Base-by-base conservation (phyloP, 92 coral and sea anemone species). In the Umimayanthus kanabou region DNA sequence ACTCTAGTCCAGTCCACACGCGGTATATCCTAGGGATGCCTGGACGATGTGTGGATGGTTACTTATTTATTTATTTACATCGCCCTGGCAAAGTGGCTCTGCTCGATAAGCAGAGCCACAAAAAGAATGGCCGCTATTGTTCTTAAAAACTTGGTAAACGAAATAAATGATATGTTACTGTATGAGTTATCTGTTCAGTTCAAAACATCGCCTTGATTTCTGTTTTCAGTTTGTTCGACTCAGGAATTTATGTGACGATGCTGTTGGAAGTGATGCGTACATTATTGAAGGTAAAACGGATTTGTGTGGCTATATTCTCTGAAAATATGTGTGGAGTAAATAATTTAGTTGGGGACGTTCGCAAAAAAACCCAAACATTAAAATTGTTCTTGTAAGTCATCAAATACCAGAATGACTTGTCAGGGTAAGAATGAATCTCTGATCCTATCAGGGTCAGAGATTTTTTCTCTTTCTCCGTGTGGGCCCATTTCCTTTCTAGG, bases 241-340 rank as follows among this genome's bases (percentile, higher is more conserved):
- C 87, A 39, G 87, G 87, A 45, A 83, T 83, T 43, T 83, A 83
- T 29, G 87, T 83, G 43, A 83, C 87, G 26, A 83, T 83, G 87
- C 77, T 83, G 9, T 49, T 83, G 28, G 87, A 83, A 71, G 87
- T 83, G 64, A 69, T 83, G 87, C 37, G 78, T 18, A 83, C 87
- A 2, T 83, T 43, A 22, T 71, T 73, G n/a, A 83, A 83, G 87
- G 87, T 83, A 69, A 70, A 53, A 2, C 74, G 13, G 74, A 70
- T 70, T n/a, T 2, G 13, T 26, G 8, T 10, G 26, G 74, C 33
- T 69, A n/a, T 2, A 10, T 10, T 57, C 23, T 57, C 3, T 57
- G 23, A 57, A 57, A 57, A 16, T 14, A 57, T 23, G 10, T 47
- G 50, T 47, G 50, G 11, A 47, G 11, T 11, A 7, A 33, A 47